Conservation (phyloP, 2,888 invertebrate species). For the Mimachlamys varia region DNA sequence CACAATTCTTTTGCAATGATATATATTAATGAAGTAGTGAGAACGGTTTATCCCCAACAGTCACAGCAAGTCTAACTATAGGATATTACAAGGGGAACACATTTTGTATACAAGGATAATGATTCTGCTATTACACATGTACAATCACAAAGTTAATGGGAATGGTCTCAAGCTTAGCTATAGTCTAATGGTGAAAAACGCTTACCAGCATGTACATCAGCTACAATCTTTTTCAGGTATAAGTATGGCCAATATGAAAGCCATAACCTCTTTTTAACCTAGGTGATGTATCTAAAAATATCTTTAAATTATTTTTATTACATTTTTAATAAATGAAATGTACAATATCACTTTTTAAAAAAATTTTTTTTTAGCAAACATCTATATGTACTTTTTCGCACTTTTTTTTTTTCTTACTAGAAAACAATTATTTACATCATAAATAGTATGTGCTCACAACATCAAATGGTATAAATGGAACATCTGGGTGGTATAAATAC, state of each 20-base stretch:
- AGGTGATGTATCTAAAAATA: not conserved
- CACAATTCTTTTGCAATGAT: not conserved
- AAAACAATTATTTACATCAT: too few species aligned
- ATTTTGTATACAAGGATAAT: too few species aligned
- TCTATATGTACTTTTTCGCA: not conserved
- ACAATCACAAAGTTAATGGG: too few species aligned
- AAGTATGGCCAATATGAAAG: too few species aligned
- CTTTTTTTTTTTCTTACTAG: not conserved
- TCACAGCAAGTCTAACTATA: not conserved
- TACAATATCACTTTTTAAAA: not conserved
- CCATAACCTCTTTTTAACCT: not conserved
- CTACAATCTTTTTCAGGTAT: too few species aligned
- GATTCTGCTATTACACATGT: too few species aligned
- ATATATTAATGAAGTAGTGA: not conserved
- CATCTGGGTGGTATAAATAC: not conserved
- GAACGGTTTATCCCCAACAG: slow-evolving; percentile 8
- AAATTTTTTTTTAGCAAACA: not conserved
- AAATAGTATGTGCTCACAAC: not conserved
- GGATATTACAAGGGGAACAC: not conserved
- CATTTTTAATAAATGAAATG: not conserved
- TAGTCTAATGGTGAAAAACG: too few species aligned
- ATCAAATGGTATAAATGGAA: not conserved
- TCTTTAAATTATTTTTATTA: not conserved
- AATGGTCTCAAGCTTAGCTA: not conserved
- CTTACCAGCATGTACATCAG: too few species aligned